A percentile compares a stretch with the other conserved stretches of the same genome.
phyloP scores from a whole-genome alignment of 2,113 vertebrate species.

The Notothenia coriiceps region DNA sequence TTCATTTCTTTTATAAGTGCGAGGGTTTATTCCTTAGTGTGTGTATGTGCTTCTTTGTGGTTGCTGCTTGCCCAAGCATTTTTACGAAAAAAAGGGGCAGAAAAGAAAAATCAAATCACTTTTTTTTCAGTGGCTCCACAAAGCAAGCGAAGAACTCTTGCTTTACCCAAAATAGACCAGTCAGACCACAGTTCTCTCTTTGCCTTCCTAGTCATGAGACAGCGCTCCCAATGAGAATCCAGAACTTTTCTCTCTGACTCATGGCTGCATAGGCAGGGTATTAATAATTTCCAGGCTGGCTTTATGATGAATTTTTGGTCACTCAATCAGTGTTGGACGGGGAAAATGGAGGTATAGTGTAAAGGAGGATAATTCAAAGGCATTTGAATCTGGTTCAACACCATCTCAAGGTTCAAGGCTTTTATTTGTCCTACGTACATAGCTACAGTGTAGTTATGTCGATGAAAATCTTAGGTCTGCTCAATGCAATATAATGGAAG shows the following conservation, averaged over 20 bases:
- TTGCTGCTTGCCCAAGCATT: constrained; percentile 49
- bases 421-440: too few relatives aligned
- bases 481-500: background rate
- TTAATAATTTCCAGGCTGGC: constrained; percentile 62
- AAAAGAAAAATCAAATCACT: constrained; percentile 67
- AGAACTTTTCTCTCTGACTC: constrained; percentile 64
- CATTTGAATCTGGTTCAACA: background rate
- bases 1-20: constrained; percentile 18
- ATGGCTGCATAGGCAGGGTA: constrained; percentile 51
- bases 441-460: too few relatives aligned
- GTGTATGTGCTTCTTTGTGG: constrained; percentile 5
- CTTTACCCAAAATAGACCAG: constrained; percentile 72
- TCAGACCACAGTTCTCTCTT: constrained; percentile 43
- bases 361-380: constrained; percentile 13
- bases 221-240: constrained; percentile 58
- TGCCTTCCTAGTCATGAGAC: constrained; percentile 46
- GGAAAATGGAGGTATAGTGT: constrained; percentile 30
- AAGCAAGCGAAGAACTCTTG: constrained; percentile 55
- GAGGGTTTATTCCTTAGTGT: constrained; percentile 23
- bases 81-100: constrained; percentile 31
- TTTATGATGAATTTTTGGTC: constrained; percentile 62
- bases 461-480: background rate
- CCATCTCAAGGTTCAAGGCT: background rate
- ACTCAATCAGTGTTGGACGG: constrained; percentile 44
- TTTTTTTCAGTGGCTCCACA: constrained; percentile 48